Evolutionary conservation across 2,888 invertebrate species (phyloP), one percentile per base, ranked within the genome.

Genomic region (Disparrhopalites patrizii): DNA sequence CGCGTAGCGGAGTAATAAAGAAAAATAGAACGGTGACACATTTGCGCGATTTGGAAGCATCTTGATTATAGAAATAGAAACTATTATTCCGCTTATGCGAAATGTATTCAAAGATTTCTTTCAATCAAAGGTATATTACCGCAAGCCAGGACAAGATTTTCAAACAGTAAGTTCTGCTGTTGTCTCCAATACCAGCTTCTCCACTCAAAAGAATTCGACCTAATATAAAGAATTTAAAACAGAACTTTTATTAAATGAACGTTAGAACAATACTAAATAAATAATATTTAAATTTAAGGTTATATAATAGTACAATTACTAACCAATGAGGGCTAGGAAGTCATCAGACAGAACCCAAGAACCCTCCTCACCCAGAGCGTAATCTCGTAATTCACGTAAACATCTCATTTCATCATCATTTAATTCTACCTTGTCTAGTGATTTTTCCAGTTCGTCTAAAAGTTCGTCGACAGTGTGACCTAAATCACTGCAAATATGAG

Each of bases 291-390:
- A n/a, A n/a, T n/a, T n/a, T n/a, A n/a, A n/a, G n/a, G n/a, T n/a
- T n/a, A n/a, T n/a, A n/a, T n/a, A n/a, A n/a, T 40, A 5, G 3
- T 10, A 3, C 40, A 18, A 5, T 7, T 18, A 20, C 81, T 78
- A 72, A 88, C 90, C 90, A 66, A 93, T 85, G 78, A 93, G 91
- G 63, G 84, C 83, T 51, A 93, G 84, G 80, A 93, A 94, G 75
- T 89, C 88, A 76, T 93, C 93, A 10, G 93, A 90, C 25, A 94
- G 83, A 65, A 92, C 91, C 94, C 94, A 94, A 76, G 91, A 91
- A 65, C 93, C 94, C 78, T 93, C 93, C 75, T 91, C 90, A 73
- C 89, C 89, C 74, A 93, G 83, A 79, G 93, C 85, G 81, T 93
- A 94, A 80, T 91, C 91, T 78, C 89, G 87, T 75, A 94, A 81